A percentile compares a stretch with the other conserved stretches of the same genome.
These are phyloP conservation scores for Nesospiza acunhae DNA, from an alignment of 2,113 vertebrate genomes.

Conservation along the genomic window DNA sequence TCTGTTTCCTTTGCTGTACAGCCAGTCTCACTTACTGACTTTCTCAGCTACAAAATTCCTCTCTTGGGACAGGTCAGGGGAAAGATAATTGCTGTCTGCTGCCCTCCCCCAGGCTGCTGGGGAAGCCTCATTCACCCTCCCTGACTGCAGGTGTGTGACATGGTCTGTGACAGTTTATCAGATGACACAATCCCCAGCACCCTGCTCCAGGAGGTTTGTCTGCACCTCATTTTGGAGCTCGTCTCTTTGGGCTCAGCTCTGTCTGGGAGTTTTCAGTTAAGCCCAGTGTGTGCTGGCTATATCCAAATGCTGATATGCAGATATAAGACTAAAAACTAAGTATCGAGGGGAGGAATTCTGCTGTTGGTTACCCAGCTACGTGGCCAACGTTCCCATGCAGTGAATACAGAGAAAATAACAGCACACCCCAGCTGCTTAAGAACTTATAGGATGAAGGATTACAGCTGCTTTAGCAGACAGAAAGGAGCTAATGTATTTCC, in stretches of 20 bases:
- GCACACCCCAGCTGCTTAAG: not conserved
- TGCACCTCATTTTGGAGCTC: not conserved
- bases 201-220: not conserved
- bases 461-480: not conserved
- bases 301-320: not conserved
- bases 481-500: not conserved
- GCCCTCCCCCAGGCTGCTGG: not conserved
- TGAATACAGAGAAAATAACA: not conserved
- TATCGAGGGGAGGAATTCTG: not conserved
- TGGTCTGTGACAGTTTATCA: not conserved
- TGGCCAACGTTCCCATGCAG: not conserved
- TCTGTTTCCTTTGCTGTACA: not conserved
- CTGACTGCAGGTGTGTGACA: not conserved
- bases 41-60: not conserved
- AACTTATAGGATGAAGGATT: not conserved
- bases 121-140: not conserved
- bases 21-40: not conserved
- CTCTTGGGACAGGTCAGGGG: not conserved
- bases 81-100: not conserved
- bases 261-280: not conserved
- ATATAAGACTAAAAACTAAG: not conserved
- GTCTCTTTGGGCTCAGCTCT: not conserved
- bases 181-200: fast-evolving
- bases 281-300: not conserved
- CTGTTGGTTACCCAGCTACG: fast-evolving